Conservation (phyloP, 2,113 vertebrate species). For the Isichthys henryi region DNA sequence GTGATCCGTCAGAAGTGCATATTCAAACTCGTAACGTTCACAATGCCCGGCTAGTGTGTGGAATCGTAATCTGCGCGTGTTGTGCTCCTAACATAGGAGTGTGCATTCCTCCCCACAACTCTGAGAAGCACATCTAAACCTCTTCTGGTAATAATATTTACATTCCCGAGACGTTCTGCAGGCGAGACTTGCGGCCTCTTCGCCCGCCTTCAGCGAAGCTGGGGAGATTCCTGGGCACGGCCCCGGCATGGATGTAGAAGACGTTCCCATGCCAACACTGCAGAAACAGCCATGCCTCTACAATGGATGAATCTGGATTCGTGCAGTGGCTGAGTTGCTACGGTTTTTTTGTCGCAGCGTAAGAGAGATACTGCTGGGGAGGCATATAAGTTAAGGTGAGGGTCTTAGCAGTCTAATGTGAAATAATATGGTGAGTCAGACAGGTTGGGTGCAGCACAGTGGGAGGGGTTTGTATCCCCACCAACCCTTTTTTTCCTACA, state of each 20-base stretch:
- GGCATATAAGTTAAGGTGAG: neutral
- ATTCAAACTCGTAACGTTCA: neutral
- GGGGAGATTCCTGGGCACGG: constrained; percentile 1
- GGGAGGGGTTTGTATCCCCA: neutral
- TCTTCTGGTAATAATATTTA: constrained; percentile 12
- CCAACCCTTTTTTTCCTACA: neutral
- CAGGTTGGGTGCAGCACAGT: neutral
- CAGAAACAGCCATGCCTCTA: neutral
- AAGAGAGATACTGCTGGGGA: neutral
- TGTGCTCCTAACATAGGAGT: neutral
- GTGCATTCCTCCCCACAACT: neutral
- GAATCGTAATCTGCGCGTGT: neutral
- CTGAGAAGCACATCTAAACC: neutral
- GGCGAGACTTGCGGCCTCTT: neutral
- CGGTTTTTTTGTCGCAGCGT: neutral
- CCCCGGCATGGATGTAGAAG: neutral
- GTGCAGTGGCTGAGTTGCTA: neutral
- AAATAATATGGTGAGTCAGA: neutral
- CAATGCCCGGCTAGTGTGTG: neutral
- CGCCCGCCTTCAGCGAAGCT: neutral
- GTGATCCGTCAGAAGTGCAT: neutral
- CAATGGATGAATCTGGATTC: neutral
- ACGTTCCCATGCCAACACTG: constrained; percentile 22
- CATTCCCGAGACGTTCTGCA: neutral
- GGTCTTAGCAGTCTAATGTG: constrained; percentile 9